Evolutionary conservation across 2,888 invertebrate species (phyloP), one percentile per base, ranked within the genome.

Genomic region (Cheilosia urbana): DNA sequence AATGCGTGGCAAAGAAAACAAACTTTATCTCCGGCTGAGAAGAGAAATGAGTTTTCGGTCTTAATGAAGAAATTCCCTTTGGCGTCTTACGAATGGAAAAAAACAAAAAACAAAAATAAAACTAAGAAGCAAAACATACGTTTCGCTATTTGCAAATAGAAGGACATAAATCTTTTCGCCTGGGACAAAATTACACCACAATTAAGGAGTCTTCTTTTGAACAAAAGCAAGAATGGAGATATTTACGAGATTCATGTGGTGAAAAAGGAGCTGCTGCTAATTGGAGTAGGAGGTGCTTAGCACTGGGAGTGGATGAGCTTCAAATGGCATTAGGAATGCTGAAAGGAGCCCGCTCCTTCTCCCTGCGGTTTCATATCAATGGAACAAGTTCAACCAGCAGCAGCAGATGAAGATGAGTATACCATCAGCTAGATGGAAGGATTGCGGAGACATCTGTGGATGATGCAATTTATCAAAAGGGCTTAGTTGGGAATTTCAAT

Each of bases 201-300:
- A 85, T 85, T 85, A 85, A 85, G 85, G 85, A 85, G 72, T 85
- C 81, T 85, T 81, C 81, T 81, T 85, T 81, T 66, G 62, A 77
- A 78, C 37, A 75, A 77, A 68, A 65, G 69, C 72, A 77, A 45
- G 76, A 81, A 77, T 72, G 72, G 62, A 81, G 66, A 81, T 81
- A 85, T 85, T 81, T 85, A 85, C 81, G 81, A 65, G 85, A 80
- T 81, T 81, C 85, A 85, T 85, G 80, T 85, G 85, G 81, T 85
- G 76, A 81, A 79, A 73, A 83, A 76, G 85, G 72, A 85, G 76
- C 72, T 85, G 60, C 57, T 85, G 85, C 85, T 84, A 84, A 84
- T 84, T 84, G 84, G 80, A 65, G 71, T 42, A 37, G 72, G 77
- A 60, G 57, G 42, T 42, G 19, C 6, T 13, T 13, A 11, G 77